Percentiles rank a stretch among this genome's conserved stretches.
Conservation (phyloP, 1,140 invertebrate genomes). For the Heliothis subflexa region DNA sequence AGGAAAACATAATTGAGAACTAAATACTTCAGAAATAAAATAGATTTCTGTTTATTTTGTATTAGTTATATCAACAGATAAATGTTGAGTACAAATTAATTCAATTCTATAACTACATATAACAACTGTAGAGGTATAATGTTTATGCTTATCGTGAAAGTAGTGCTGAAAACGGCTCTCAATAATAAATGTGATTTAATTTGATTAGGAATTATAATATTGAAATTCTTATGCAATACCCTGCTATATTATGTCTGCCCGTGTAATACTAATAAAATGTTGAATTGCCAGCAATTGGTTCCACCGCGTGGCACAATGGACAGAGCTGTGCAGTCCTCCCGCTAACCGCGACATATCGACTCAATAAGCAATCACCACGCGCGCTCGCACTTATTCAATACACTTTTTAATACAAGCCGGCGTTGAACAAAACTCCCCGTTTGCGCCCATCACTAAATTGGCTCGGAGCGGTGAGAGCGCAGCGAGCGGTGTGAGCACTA, state of each 20-base stretch:
- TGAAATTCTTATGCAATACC: too few relatives aligned
- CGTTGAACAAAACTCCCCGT: not conserved
- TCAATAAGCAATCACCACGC: conserved; percentile 13
- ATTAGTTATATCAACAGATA: too few relatives aligned
- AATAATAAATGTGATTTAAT: too few relatives aligned
- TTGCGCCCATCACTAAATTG: conserved; percentile 5
- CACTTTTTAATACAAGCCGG: not conserved
- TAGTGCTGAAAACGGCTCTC: too few relatives aligned
- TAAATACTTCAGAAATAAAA: too few relatives aligned
- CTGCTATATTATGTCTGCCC: too few relatives aligned
- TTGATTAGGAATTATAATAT: too few relatives aligned
- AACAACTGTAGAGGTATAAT: too few relatives aligned
- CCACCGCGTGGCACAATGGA: not conserved
- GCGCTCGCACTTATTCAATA: conserved; percentile 12
- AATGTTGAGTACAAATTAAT: too few relatives aligned
- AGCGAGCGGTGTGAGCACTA: not conserved
- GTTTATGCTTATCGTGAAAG: too few relatives aligned
- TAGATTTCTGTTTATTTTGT: too few relatives aligned
- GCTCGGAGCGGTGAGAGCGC: not conserved
- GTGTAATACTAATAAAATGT: not conserved
- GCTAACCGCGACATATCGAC: not conserved
- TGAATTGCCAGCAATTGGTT: not conserved
- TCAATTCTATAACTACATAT: too few relatives aligned
- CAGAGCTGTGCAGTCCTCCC: not conserved
- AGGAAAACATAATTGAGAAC: not conserved